Evolutionary conservation across 2,113 vertebrate genomes (phyloP), one percentile per base, ranked within the genome.

Genomic region (Corapipo altera): DNA sequence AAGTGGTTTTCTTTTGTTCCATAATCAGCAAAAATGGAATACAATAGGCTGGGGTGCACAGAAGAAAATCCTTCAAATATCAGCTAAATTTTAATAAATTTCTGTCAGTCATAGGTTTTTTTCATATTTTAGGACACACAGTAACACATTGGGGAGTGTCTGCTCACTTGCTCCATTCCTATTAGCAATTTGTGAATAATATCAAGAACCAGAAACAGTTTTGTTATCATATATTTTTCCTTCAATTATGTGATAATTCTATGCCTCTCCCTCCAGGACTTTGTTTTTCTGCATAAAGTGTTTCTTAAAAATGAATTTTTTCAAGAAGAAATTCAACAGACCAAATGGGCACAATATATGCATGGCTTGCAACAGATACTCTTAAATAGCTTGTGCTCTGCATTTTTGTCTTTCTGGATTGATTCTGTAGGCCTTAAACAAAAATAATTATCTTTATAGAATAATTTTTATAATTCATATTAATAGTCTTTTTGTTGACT

Each of bases 301-400:
- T 51, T 85, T 82, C 39, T 23, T 41, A 76, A 27, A 4, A 8
- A 39, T 12, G 18, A 5, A 1, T 55, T 81, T 70, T 28, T 73
- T 82, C 37, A 77, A 49, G 44, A 64, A 20, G 37, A 77, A 84
- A n/a, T 15, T 69, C 15, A 18, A 35, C 5, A 64, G 28, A 49
- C 1, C 22, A 39, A 79, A 69, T 0, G 0, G 15, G 48, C 22
- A 33, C 1, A 61, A 10, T 49, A 8, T 33, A 57, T 55, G 2
- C 11, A 32, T 15, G 19, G 15, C 7, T 76, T 80, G 8, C 8
- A 64, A 54, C 4, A 43, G 15, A 44, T 33, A 33, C 27, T 72
- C 15, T 39, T 64, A 61, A 83, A 61, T n/a, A 65, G 20, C 5
- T 75, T 48, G 4, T 72, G 15, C 55, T 73, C 6, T 41, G 1